A percentile compares a stretch with the other conserved stretches of the same genome.
phyloP scores from a whole-genome alignment of 2,797 vertebrate genomes.

The Brotula barbata region DNA sequence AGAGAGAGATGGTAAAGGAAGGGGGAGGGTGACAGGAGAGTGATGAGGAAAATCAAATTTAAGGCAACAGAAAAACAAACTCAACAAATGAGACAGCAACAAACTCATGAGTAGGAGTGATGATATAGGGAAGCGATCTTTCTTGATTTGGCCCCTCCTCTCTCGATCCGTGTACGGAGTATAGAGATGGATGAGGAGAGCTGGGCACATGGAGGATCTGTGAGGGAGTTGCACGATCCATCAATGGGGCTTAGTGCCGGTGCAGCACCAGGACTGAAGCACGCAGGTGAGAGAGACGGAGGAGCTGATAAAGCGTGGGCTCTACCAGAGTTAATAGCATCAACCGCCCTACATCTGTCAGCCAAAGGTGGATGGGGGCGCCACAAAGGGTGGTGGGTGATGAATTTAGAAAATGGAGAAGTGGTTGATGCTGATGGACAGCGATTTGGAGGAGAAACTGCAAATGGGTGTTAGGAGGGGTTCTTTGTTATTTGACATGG shows the following conservation, averaged over 20 bases:
- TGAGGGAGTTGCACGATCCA: slow-evolving; percentile 79
- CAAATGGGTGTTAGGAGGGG: slow-evolving; percentile 4
- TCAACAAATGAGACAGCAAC: slow-evolving; percentile 81
- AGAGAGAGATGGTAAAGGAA: slow-evolving; percentile 77
- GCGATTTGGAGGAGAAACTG: slow-evolving; percentile 33
- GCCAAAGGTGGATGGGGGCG: slow-evolving; percentile 49
- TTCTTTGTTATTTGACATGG: slow-evolving; percentile 16
- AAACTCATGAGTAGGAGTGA: slow-evolving; percentile 81
- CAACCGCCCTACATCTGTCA: slow-evolving; percentile 70
- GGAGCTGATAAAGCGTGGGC: slow-evolving; percentile 84
- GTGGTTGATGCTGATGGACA: slow-evolving; percentile 37
- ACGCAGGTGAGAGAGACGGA: slow-evolving; percentile 66
- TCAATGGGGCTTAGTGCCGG: slow-evolving; percentile 83
- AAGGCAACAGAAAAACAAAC: slow-evolving; percentile 80
- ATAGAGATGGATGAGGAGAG: slow-evolving; percentile 69
- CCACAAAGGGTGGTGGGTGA: slow-evolving; percentile 22
- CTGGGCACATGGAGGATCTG: slow-evolving; percentile 54
- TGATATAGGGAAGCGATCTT: slow-evolving; percentile 73
- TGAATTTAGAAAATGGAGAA: slow-evolving; percentile 38
- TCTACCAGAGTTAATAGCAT: slow-evolving; percentile 84
- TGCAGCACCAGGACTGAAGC: slow-evolving; percentile 77
- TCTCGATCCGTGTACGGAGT: slow-evolving; percentile 55
- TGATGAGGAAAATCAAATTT: slow-evolving; percentile 80
- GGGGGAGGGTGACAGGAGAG: slow-evolving; percentile 58
- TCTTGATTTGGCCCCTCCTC: slow-evolving; percentile 76